These are phyloP conservation scores for Drosophila helvetica DNA, from an alignment of 2,888 invertebrate genomes.

Conservation along the genomic window DNA sequence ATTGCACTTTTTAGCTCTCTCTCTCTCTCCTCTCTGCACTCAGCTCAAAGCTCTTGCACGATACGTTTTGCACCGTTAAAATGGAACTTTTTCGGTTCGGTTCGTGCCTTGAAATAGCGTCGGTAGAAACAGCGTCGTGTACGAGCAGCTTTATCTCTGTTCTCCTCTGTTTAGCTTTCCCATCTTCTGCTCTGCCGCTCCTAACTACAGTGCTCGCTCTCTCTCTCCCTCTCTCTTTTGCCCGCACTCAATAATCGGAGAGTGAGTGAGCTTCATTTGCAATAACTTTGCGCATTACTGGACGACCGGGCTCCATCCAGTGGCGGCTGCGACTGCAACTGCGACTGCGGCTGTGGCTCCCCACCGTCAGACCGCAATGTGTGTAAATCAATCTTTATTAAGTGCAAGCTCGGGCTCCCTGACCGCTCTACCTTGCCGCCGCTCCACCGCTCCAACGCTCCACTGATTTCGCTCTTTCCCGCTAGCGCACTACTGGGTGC, in stretches of 20 bases:
- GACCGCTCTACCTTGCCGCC: constrained; percentile 3
- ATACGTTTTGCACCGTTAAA: not conserved
- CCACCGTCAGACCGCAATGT: constrained; percentile 49
- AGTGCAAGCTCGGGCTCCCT: constrained; percentile 44
- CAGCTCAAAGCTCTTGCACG: not conserved
- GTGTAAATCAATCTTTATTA: constrained; percentile 77
- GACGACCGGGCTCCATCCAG: not conserved
- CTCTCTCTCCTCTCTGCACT: not conserved
- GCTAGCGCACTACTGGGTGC: constrained; percentile 4
- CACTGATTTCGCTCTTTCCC: constrained; percentile 40
- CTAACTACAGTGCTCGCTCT: not conserved
- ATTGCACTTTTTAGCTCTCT: not conserved
- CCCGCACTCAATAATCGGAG: not conserved
- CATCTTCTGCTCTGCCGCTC: no score
- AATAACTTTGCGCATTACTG: constrained; percentile 33
- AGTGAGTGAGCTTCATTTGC: constrained; percentile 48
- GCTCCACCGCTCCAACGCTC: constrained; percentile 17
- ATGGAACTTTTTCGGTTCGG: not conserved
- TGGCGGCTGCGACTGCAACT: constrained; percentile 9
- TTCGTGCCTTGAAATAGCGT: not conserved
- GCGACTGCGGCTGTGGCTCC: constrained; percentile 16
- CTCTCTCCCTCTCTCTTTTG: not conserved
- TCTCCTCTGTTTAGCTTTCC: not conserved
- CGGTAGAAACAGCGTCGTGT: not conserved
- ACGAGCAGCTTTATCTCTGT: not conserved